phyloP scores from a whole-genome alignment of 2,797 vertebrate species.

The Menidia menidia region DNA sequence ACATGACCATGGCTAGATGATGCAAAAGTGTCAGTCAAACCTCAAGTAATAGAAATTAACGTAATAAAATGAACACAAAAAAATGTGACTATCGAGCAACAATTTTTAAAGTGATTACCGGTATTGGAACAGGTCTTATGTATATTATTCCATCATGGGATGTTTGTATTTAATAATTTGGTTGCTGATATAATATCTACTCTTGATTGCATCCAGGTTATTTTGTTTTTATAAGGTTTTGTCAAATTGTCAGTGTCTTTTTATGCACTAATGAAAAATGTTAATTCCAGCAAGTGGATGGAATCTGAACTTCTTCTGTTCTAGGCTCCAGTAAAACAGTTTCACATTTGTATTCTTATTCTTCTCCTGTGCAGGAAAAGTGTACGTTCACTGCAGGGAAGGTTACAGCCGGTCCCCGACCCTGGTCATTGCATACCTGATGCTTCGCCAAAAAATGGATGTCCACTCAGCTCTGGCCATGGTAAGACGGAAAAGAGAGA shows the following conservation, averaged over 20 bases:
- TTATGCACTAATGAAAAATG: neutral
- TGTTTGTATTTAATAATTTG: no score
- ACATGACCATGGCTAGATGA: no score
- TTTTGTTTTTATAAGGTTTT: no score
- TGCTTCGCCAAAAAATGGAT: constrained; percentile 89
- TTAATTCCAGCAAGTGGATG: neutral
- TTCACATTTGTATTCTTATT: neutral
- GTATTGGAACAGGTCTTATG: no score
- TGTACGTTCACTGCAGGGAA: constrained; percentile 94
- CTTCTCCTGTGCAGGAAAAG: constrained; percentile 81
- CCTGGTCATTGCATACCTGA: constrained; percentile 92
- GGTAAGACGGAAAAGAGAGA: constrained; percentile 90
- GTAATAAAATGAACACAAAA: no score
- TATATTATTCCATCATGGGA: no score
- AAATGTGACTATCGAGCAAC: no score
- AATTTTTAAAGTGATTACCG: no score
- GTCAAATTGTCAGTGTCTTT: no score
- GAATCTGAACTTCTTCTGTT: neutral
- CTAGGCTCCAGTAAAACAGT: neutral
- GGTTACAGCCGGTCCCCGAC: constrained; percentile 97
- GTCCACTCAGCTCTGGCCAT: constrained; percentile 84
- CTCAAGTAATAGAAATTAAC: no score
- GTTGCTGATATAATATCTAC: neutral
- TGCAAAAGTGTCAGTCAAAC: no score
- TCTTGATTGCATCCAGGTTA: no score